Conservation (phyloP, 2,113 vertebrate genomes). For the Hylia prasina region DNA sequence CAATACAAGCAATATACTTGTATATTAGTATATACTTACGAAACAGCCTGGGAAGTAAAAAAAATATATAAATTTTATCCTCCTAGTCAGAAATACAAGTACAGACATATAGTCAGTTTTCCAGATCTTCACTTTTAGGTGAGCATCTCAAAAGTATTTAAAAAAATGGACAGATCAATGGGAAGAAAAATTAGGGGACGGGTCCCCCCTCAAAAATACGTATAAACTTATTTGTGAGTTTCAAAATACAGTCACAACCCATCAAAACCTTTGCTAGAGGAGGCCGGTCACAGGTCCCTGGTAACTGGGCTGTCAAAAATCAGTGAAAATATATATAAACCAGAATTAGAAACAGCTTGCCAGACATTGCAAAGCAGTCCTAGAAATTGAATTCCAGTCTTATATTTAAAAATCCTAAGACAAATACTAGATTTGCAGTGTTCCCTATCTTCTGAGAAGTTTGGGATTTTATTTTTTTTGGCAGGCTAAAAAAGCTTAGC, state of each 20-base stretch:
- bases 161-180: neutral
- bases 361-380: neutral
- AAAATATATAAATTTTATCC: neutral
- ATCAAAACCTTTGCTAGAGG: neutral
- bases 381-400: neutral
- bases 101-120: neutral
- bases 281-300: neutral
- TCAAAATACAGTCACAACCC: neutral
- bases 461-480: neutral
- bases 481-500: neutral
- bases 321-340: neutral
- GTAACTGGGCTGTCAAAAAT: neutral
- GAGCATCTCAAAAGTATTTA: neutral
- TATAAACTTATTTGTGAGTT: neutral
- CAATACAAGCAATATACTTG: neutral
- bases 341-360: neutral
- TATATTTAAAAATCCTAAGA: neutral
- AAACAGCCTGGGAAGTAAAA: neutral
- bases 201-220: accelerated
- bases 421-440: neutral
- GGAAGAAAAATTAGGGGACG: accelerated
- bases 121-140: neutral
- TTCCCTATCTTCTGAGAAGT: neutral
- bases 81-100: neutral
- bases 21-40: neutral